Evolutionary conservation across 1,140 invertebrate species (phyloP).

Genomic region (Stratiolaelaps scimitus): DNA sequence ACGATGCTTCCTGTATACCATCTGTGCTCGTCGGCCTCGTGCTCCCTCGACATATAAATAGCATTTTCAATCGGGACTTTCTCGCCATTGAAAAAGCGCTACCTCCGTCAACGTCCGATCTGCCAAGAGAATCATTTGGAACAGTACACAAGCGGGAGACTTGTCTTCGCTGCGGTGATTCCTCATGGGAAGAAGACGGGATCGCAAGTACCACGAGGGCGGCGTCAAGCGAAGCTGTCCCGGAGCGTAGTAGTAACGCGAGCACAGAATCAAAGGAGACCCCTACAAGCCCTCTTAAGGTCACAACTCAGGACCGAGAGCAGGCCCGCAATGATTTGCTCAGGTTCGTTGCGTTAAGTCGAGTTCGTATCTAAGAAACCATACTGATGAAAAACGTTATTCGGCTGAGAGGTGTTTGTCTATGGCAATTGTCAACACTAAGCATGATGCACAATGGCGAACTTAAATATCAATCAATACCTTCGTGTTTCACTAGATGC

Average conservation of each 20-base stretch:
- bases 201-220: neutral
- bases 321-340: constrained; percentile 40
- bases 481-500: too few species aligned
- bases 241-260: neutral
- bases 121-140: constrained; percentile 5
- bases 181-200: neutral
- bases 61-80: constrained; percentile 22
- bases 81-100: neutral
- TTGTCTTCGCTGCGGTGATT: constrained; percentile 14
- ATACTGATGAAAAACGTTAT: too few species aligned
- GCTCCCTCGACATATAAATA: constrained; percentile 9
- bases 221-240: neutral
- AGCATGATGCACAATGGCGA: too few species aligned
- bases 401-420: too few species aligned
- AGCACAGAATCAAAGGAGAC: neutral
- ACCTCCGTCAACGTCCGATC: neutral
- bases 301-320: constrained; percentile 1
- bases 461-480: too few species aligned
- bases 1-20: neutral
- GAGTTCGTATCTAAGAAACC: too few species aligned
- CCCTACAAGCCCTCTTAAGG: neutral
- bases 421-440: too few species aligned
- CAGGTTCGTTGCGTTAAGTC: constrained; percentile 39
- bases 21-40: constrained; percentile 22
- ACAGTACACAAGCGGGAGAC: neutral